Percentiles rank a stretch among this genome's conserved stretches.
Conservation (phyloP, 2,797 vertebrate genomes). For the Xyrichtys novacula region DNA sequence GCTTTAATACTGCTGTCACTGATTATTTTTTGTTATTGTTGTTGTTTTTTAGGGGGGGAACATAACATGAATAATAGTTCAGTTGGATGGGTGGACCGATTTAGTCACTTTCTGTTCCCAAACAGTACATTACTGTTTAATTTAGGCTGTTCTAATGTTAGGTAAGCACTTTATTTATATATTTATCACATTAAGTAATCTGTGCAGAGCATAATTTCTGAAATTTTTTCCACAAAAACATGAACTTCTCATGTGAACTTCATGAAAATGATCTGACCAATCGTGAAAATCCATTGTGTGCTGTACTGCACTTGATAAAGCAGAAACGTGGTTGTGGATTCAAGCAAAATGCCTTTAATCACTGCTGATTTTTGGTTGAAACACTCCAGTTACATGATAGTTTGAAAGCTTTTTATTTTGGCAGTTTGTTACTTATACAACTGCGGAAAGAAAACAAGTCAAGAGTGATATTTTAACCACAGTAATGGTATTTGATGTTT, state of each 20-base stretch:
- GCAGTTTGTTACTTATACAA: neutral
- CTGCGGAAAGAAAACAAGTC: slow-evolving; percentile 6
- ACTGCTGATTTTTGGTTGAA: slow-evolving; percentile 9
- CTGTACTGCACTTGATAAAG: slow-evolving; percentile 1
- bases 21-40: slow-evolving; percentile 24
- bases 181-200: no score
- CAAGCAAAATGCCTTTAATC: neutral
- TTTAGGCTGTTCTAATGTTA: neutral
- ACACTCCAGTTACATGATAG: neutral
- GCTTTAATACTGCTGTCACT: neutral
- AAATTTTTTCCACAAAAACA: neutral
- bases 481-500: slow-evolving; percentile 14
- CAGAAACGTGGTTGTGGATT: neutral
- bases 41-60: neutral
- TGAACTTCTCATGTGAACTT: neutral
- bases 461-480: slow-evolving; percentile 23
- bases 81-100: neutral
- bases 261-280: neutral
- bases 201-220: neutral
- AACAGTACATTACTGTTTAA: neutral
- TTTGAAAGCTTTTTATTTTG: neutral
- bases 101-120: neutral
- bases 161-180: neutral
- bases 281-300: neutral
- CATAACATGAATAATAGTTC: neutral